Percentiles rank a stretch among this genome's conserved stretches.
Conservation (phyloP, 2,113 vertebrate species). For the Austrofundulus limnaeus region DNA sequence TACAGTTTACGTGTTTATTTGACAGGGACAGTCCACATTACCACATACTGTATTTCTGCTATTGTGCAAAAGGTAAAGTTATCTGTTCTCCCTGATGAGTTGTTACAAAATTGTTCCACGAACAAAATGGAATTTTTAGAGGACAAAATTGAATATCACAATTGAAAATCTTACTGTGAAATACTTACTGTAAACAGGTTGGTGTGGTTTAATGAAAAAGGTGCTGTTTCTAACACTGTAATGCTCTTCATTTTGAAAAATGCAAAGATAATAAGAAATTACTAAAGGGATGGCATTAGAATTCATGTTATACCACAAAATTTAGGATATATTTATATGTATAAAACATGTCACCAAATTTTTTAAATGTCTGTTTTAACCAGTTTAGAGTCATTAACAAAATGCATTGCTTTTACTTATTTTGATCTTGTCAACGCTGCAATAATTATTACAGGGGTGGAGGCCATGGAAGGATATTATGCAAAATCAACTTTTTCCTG, state of each 20-base stretch:
- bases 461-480: too few species aligned
- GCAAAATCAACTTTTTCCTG: too few species aligned
- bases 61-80: neutral
- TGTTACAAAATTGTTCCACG: neutral
- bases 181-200: slow-evolving; percentile 1
- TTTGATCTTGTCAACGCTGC: too few species aligned
- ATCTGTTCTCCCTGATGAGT: neutral
- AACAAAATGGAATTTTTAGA: neutral
- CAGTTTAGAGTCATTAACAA: too few species aligned
- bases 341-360: too few species aligned
- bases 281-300: too few species aligned
- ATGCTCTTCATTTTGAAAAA: slow-evolving; percentile 37
- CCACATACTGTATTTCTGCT: neutral
- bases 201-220: slow-evolving; percentile 32
- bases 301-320: too few species aligned
- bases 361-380: too few species aligned
- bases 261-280: too few species aligned
- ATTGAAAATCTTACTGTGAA: slow-evolving; percentile 9
- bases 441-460: too few species aligned
- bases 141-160: neutral
- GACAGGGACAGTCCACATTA: neutral
- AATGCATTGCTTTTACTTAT: too few species aligned
- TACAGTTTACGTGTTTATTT: neutral
- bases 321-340: too few species aligned
- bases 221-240: slow-evolving; percentile 19